Evolutionary conservation across 2,888 invertebrate species (phyloP).

Genomic region (Asteroscopus sphinx): DNA sequence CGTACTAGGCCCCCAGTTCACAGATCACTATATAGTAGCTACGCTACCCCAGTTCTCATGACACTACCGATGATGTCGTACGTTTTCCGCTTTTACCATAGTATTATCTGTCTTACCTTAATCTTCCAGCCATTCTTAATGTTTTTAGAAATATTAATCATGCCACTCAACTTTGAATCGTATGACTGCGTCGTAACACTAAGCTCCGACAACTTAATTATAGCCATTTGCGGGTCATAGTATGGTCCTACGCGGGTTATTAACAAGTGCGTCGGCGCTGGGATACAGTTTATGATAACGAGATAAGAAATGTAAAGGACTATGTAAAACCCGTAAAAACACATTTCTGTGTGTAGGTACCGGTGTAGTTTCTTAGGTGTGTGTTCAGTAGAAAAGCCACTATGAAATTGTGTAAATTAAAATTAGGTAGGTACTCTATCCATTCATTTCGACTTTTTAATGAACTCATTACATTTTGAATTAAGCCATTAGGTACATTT

Average conservation of each 20-base stretch:
- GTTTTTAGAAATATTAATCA: constrained; percentile 65
- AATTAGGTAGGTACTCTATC: too few relatives aligned
- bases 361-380: too few relatives aligned
- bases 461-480: not conserved
- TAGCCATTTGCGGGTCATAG: constrained; percentile 26
- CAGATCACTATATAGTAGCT: too few relatives aligned
- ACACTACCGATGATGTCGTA: not conserved
- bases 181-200: constrained; percentile 64
- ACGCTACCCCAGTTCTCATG: too few relatives aligned
- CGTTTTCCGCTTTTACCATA: not conserved
- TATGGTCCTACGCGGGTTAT: constrained; percentile 70
- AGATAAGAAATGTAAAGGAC: constrained; percentile 10
- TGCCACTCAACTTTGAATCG: constrained; percentile 66
- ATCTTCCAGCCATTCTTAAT: constrained; percentile 71
- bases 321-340: not conserved
- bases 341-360: constrained; percentile 9
- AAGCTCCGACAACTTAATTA: constrained; percentile 64
- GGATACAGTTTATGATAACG: not conserved
- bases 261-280: constrained; percentile 67
- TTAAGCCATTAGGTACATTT: not conserved
- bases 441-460: not conserved
- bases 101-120: constrained; percentile 58
- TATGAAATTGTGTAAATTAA: not conserved
- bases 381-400: not conserved
- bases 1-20: too few relatives aligned